Evolutionary conservation across 2,113 vertebrate species (phyloP), one percentile per base, ranked within the genome.

Genomic region (Etheostoma spectabile): DNA sequence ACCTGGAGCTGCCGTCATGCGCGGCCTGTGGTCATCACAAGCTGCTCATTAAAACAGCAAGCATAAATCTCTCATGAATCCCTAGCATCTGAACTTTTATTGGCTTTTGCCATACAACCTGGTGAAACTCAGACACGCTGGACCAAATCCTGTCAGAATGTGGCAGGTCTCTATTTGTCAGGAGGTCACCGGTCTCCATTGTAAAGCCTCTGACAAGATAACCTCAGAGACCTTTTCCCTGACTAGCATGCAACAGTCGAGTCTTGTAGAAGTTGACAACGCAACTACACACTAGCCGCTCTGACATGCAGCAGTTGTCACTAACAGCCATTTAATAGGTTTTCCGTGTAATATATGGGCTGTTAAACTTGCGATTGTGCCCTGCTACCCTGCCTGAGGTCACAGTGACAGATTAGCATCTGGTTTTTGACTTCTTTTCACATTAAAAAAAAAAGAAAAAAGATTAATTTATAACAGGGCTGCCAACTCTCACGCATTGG

Each of bases 191-290:
- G 30, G 6, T 33, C 51, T 73, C 7, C 3, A 55, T 27, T 69
- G 38, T 67, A 64, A 64, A 74, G 15, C 52, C 5, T 24, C 24
- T 66, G 30, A 48, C 53, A 55, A 70, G 53, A 66, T 61, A 75
- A 75, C 74, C 64, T 75, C n/a, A 2, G 33, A 61, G 52, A 69
- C 74, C 57, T 69, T 42, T 77, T 11, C 21, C n/a, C 62, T 33
- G 48, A 64, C 49, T n/a, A 11, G 63, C 35, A 14, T 27, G 60
- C 22, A 10, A 19, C 16, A 38, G 57, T 55, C 27, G 30, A 33
- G n/a, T 46, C 42, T 11, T 24, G 18, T 52, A 15, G 52, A 52
- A 57, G 38, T 22, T 6, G 4, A 59, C 18, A 18, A 30, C 48
- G 8, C 35, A 65, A 45, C 42, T 8, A 22, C n/a, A 66, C 52